A percentile compares a stretch with the other conserved stretches of the same genome.
Evolutionary conservation across 2,888 invertebrate species (phyloP).

Genomic region (Stenodema calcarata): DNA sequence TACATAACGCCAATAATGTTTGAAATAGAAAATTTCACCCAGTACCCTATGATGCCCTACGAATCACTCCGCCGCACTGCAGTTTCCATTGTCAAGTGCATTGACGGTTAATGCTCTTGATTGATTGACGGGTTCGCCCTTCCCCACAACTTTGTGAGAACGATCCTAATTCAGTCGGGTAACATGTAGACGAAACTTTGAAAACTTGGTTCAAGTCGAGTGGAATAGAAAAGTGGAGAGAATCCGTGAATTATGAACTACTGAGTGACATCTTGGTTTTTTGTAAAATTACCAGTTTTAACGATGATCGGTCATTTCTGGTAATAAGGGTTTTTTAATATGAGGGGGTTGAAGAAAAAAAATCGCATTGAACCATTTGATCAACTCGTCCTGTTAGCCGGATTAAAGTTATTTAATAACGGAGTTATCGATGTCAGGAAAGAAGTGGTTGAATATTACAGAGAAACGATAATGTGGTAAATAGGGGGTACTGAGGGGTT

Average conservation of each 20-base stretch:
- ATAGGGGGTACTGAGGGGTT: not conserved
- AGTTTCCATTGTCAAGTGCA: too few species aligned
- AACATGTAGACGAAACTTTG: too few species aligned
- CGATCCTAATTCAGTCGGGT: too few species aligned
- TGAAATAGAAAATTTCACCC: too few species aligned
- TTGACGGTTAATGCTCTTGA: too few species aligned
- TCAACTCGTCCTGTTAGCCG: not conserved
- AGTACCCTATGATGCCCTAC: too few species aligned
- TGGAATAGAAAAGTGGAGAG: too few species aligned
- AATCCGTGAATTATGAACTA: not conserved
- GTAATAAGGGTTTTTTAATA: not conserved
- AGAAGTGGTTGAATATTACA: constrained; percentile 5
- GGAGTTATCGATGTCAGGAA: not conserved
- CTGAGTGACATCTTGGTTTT: not conserved
- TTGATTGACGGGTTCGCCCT: too few species aligned
- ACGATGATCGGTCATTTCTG: not conserved
- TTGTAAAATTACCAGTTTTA: not conserved
- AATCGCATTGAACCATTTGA: not conserved
- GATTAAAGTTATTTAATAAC: not conserved
- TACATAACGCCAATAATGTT: too few species aligned
- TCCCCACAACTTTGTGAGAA: too few species aligned
- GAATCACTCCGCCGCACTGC: too few species aligned
- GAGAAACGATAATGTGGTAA: not conserved
- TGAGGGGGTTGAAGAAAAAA: not conserved
- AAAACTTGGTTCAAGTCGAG: too few species aligned